Conservation (phyloP, 2,888 invertebrate species). For the Scrobipalpa costella region DNA sequence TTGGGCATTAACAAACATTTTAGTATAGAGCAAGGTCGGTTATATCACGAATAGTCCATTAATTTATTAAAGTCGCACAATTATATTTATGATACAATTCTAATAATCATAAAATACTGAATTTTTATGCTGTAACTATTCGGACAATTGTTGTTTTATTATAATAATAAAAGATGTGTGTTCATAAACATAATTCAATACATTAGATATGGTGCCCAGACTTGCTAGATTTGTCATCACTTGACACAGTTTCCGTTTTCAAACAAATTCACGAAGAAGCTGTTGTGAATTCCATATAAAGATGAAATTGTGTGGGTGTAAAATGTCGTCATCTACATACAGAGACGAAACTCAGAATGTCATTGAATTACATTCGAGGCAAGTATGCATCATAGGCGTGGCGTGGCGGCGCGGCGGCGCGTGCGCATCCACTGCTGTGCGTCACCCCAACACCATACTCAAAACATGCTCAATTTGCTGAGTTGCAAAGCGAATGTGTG, state of each 20-base stretch:
- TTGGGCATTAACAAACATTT: not conserved
- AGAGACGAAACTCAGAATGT: constrained; percentile 47
- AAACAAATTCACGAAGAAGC: no score
- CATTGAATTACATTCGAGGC: constrained; percentile 60
- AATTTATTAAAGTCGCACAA: not conserved
- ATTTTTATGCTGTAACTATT: no score
- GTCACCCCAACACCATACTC: not conserved
- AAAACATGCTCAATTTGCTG: not conserved
- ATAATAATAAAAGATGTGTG: no score
- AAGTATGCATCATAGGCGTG: constrained; percentile 28
- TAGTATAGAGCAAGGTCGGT: not conserved
- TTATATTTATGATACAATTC: no score
- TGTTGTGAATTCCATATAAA: not conserved
- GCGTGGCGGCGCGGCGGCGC: not conserved
- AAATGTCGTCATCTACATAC: constrained; percentile 64
- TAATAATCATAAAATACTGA: no score
- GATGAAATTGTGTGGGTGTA: constrained; percentile 49
- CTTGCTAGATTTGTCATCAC: no score
- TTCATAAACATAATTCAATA: no score
- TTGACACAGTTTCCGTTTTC: no score
- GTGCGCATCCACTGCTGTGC: not conserved
- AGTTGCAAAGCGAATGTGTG: constrained; percentile 3
- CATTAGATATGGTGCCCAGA: no score
- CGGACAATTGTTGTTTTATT: no score
- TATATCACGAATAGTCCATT: not conserved